These are phyloP conservation scores for Synanthedon andrenaeformis DNA, from an alignment of 2,888 invertebrate genomes.

Conservation along the genomic window DNA sequence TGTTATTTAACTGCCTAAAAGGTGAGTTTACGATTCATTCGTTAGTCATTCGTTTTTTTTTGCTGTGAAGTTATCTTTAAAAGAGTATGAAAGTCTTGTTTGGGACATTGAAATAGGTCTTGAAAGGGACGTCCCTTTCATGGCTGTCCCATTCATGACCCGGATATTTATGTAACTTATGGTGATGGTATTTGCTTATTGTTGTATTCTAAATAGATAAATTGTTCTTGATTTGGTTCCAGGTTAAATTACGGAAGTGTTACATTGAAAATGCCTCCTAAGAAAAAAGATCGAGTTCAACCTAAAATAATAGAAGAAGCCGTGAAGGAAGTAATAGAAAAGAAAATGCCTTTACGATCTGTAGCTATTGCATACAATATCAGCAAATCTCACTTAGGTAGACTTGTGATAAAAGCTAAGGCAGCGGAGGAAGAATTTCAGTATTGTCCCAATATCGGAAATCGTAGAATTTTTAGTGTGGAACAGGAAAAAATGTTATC, in stretches of 20 bases:
- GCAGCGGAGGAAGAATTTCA: too few species aligned
- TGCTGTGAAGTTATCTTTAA: constrained; percentile 1
- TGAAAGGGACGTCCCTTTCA: not conserved
- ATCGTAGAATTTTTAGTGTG: too few species aligned
- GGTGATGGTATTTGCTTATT: not conserved
- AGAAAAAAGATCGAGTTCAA: not conserved
- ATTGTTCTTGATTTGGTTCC: not conserved
- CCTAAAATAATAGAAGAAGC: not conserved
- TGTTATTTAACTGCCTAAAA: not conserved
- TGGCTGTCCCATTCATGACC: not conserved
- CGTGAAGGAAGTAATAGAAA: not conserved
- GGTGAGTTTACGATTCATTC: not conserved
- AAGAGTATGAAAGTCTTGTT: not conserved
- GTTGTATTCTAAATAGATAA: not conserved
- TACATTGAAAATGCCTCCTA: not conserved
- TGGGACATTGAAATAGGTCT: not conserved
- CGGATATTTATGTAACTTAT: not conserved
- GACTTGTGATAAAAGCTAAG: too few species aligned
- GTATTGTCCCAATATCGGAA: too few species aligned
- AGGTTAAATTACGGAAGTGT: not conserved
- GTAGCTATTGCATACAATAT: too few species aligned
- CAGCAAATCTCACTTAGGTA: too few species aligned
- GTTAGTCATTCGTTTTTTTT: not conserved
- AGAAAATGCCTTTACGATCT: too few species aligned
- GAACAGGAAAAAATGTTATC: too few species aligned